Conservation (phyloP, 1,140 invertebrate genomes). For the Brachionus rotundiformis region DNA sequence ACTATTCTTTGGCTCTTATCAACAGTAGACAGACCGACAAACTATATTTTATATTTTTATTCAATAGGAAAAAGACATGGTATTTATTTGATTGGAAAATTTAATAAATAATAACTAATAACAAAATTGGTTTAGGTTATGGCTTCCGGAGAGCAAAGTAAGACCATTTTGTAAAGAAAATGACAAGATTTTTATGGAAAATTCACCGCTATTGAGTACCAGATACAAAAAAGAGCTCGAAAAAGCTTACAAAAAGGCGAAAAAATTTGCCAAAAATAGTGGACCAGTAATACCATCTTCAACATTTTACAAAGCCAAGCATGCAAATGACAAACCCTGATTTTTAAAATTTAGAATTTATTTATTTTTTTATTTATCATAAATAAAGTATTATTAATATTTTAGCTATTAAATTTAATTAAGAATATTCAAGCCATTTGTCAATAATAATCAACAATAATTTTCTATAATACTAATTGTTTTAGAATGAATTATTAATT, state of each 20-base stretch:
- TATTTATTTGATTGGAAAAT: not conserved
- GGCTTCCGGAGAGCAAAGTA: constrained; percentile 44
- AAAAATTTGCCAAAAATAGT: not conserved
- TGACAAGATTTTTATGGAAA: constrained; percentile 48
- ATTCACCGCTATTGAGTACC: constrained; percentile 7
- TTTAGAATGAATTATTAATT: no score
- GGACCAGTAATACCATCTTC: not conserved
- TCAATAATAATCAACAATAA: no score
- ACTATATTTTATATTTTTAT: constrained; percentile 47
- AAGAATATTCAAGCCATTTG: no score
- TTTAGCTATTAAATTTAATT: no score
- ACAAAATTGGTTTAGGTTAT: constrained; percentile 37
- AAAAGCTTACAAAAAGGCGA: constrained; percentile 50
- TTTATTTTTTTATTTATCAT: not conserved
- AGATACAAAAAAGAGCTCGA: constrained; percentile 50
- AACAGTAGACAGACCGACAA: constrained; percentile 35
- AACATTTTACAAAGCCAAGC: not conserved
- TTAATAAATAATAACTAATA: no score
- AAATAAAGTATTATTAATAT: no score
- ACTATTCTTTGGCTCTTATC: constrained; percentile 24
- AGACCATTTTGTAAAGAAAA: constrained; percentile 52
- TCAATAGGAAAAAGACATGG: constrained; percentile 41
- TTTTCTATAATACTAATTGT: no score
- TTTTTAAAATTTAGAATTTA: not conserved
- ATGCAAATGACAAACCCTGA: constrained; percentile 8